Base-by-base conservation (phyloP, 2,888 invertebrate genomes). In the Limenitis camilla region DNA sequence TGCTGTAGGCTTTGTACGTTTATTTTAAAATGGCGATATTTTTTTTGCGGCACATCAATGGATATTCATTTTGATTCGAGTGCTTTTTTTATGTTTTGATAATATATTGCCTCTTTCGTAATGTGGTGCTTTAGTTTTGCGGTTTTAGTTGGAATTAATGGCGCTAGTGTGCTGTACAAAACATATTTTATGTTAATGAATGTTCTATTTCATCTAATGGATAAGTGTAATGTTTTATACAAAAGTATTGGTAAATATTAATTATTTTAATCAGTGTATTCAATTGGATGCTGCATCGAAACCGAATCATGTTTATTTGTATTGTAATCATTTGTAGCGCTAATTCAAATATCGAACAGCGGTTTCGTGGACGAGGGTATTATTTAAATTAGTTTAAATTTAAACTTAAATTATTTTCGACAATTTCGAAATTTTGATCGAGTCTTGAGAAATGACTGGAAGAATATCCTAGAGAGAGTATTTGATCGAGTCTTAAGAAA, bases 1-100 rank as follows among this genome's bases (percentile, higher is more conserved):
- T 63, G 60, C 61, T 56, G 2, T 49, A 49, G 45, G 50, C 54
- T 55, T 58, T 52, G 53, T 60, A 56, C 54, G 33, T 60, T 50
- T 56, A 59, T 56, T 56, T 60, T 63, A 19, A 19, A 19, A 19
- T 19, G 19, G 19, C 19, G 19, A 19, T 19, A 2, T 19, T 19
- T 19, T 19, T 58, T 60, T 59, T 59, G 59, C 55, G 60, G 57
- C 53, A 55, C 59, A 55, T 51, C 52, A 51, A 45, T 45, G 30
- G 54, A 51, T 43, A 47, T 49, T 44, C 47, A 48, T 56, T 59
- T 59, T 53, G 53, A 56, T 59, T 55, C 53, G 52, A 58, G 52
- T 46, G 52, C 55, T 50, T 58, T 54, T 55, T 58, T 42, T 59
- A 55, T 52, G 56, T 53, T 53, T 55, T 43, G 31, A 59, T 53